Evolutionary conservation across 1,140 invertebrate genomes (phyloP).

Genomic region (Wasmannia auropunctata): DNA sequence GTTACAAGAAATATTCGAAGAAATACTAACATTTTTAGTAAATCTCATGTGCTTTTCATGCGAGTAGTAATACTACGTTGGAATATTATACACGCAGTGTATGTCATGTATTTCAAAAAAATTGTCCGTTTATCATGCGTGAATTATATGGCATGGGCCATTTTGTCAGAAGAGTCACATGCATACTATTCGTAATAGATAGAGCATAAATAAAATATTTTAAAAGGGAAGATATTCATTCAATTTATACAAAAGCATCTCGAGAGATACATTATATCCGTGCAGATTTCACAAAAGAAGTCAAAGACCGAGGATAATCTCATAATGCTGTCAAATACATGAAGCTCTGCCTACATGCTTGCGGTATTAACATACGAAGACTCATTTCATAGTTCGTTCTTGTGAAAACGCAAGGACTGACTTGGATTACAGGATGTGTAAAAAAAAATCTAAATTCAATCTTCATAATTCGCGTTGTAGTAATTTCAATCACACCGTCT

Average conservation of each 20-base stretch:
- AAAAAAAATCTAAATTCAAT: constrained; percentile 4
- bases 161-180: not conserved
- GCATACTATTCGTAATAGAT: not conserved
- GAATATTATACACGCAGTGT: not conserved
- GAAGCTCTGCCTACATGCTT: not conserved
- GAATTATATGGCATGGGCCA: not conserved
- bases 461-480: not conserved
- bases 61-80: not conserved
- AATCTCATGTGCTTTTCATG: not conserved
- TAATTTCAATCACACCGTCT: constrained; percentile 12
- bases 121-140: not conserved
- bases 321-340: constrained; percentile 75
- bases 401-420: not conserved
- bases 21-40: not conserved
- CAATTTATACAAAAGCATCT: not conserved
- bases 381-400: not conserved
- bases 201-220: not conserved
- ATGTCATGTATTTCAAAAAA: not conserved
- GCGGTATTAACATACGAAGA: not conserved
- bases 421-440: not conserved
- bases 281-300: constrained; percentile 8
- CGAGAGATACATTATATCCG: constrained; percentile 6
- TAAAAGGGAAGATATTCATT: not conserved
- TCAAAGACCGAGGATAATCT: constrained; percentile 72
- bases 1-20: not conserved